A percentile compares a stretch with the other conserved stretches of the same genome.
Evolutionary conservation across 2,113 vertebrate species (phyloP).

Genomic region (Parotia lawesii): DNA sequence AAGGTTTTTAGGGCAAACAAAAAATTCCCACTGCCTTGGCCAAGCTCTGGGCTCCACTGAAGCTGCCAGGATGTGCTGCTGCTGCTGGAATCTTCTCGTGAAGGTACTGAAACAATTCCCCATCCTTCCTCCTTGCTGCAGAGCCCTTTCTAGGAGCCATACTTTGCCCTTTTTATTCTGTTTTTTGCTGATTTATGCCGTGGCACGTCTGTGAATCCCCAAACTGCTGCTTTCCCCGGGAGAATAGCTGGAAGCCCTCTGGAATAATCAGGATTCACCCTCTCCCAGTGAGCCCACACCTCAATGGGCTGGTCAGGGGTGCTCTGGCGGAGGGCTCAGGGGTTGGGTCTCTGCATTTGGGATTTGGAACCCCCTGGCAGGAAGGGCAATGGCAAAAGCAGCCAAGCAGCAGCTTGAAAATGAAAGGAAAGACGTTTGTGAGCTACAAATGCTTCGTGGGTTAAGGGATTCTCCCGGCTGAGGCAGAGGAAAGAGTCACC

Average conservation of each 20-base stretch:
- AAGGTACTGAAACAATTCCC: background rate
- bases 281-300: background rate
- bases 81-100: background rate
- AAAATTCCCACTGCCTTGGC: background rate
- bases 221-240: background rate
- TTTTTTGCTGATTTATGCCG: background rate
- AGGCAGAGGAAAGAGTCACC: background rate
- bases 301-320: background rate
- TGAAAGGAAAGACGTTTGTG: background rate
- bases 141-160: background rate
- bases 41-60: background rate
- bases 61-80: background rate
- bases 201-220: background rate
- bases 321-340: background rate
- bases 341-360: background rate
- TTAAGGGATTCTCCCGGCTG: background rate
- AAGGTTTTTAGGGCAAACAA: background rate
- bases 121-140: background rate
- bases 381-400: background rate
- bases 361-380: background rate
- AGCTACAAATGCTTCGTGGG: fast-evolving
- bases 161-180: background rate
- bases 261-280: background rate
- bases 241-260: background rate
- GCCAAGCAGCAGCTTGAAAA: background rate